Evolutionary conservation across 2,797 vertebrate species (phyloP).

Genomic region (Poeciliopsis turneri): DNA sequence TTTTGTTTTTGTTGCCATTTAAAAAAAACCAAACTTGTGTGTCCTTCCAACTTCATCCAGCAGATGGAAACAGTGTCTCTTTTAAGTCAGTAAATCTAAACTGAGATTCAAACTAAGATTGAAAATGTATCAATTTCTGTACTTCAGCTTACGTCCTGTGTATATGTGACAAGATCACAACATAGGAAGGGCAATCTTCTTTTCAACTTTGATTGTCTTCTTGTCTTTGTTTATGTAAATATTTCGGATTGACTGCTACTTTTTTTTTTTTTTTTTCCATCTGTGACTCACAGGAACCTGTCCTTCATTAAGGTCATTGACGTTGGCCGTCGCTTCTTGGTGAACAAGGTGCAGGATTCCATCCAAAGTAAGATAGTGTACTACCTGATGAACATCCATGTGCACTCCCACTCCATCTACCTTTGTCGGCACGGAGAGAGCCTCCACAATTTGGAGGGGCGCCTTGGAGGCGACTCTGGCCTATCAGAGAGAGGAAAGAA

Average conservation of each 20-base stretch:
- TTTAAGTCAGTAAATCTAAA: constrained; percentile 13
- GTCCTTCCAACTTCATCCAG: constrained; percentile 46
- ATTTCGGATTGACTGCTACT: neutral
- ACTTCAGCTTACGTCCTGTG: neutral
- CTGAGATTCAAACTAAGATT: neutral
- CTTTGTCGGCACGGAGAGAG: constrained; percentile 96
- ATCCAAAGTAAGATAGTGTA: constrained; percentile 99
- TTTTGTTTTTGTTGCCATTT: neutral
- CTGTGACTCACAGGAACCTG: constrained; percentile 80
- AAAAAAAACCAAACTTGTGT: neutral
- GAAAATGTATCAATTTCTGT: neutral
- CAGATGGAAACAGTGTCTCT: constrained; percentile 51
- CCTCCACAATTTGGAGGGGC: constrained; percentile 86
- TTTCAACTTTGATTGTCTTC: neutral
- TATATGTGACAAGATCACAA: constrained; percentile 3
- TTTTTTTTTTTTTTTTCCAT: neutral
- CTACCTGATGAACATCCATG: constrained; percentile 99
- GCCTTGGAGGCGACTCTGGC: constrained; percentile 92
- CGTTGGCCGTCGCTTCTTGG: constrained; percentile 92
- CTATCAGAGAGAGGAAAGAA: constrained; percentile 88
- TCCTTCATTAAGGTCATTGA: constrained; percentile 99
- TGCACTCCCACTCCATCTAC: constrained; percentile 96
- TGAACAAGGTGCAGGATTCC: constrained; percentile 96
- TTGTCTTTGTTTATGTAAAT: neutral
- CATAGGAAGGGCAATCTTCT: constrained; percentile 13